A percentile compares a stretch with the other conserved stretches of the same genome.
Evolutionary conservation across 2,888 invertebrate genomes (phyloP).

Genomic region (Lasioglossum oenotherae): DNA sequence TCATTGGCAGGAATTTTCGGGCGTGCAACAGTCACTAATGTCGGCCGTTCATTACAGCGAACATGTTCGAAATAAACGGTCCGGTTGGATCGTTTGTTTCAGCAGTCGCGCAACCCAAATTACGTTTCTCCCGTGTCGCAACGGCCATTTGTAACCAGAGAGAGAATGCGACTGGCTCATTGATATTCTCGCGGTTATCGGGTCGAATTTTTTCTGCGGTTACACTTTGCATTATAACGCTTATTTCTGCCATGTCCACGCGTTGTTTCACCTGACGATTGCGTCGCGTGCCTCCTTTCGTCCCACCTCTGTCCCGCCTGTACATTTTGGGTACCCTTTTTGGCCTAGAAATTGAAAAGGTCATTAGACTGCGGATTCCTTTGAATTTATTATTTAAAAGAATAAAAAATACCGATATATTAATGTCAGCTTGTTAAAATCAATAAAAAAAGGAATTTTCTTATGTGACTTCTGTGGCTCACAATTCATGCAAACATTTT

Average conservation of each 20-base stretch:
- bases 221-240: slow-evolving; percentile 57
- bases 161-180: slow-evolving; percentile 74
- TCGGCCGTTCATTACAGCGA: slow-evolving; percentile 25
- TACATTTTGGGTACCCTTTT: neutral
- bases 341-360: neutral
- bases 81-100: slow-evolving; percentile 41
- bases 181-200: slow-evolving; percentile 77
- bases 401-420: too few species aligned
- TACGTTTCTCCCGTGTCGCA: slow-evolving; percentile 68
- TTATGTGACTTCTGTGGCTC: too few species aligned
- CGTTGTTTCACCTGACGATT: slow-evolving; percentile 34
- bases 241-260: slow-evolving; percentile 18
- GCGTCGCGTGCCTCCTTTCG: slow-evolving; percentile 31
- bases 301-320: slow-evolving; percentile 27
- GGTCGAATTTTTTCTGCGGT: slow-evolving; percentile 62
- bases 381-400: neutral
- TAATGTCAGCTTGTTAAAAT: too few species aligned
- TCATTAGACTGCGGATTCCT: neutral
- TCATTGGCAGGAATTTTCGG: slow-evolving; percentile 39
- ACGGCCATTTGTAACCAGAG: slow-evolving; percentile 72
- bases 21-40: slow-evolving; percentile 42
- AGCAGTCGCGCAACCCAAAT: slow-evolving; percentile 65
- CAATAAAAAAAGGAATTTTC: too few species aligned
- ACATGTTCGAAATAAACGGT: slow-evolving; percentile 27
- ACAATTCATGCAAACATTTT: too few species aligned